Percentiles rank a stretch among this genome's conserved stretches.
Conservation (phyloP, 1,140 invertebrate genomes). For the Drosophila ohnishii region DNA sequence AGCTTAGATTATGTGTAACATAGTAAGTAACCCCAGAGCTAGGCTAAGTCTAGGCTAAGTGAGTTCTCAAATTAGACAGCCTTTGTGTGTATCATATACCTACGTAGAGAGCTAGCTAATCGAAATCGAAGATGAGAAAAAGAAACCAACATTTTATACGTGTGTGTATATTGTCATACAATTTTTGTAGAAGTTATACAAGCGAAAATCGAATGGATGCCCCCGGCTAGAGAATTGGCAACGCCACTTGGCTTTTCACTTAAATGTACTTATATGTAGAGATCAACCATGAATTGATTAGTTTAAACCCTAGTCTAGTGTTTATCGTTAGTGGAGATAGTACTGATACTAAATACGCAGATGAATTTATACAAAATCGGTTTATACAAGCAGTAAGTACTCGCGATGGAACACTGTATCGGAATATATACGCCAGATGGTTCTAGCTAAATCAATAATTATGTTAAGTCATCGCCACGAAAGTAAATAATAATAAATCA, state of each 20-base stretch:
- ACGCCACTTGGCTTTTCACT: conserved; percentile 39
- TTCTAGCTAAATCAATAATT: conserved; percentile 54
- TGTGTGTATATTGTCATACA: conserved; percentile 73
- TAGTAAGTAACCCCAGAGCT: conserved; percentile 62
- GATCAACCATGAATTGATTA: conserved; percentile 55
- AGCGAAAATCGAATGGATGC: conserved; percentile 26
- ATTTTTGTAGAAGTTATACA: conserved; percentile 73
- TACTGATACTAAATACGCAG: conserved; percentile 77
- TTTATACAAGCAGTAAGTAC: conserved; percentile 58
- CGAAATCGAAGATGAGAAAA: background rate
- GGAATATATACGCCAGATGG: conserved; percentile 22
- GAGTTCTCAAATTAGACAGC: conserved; percentile 37
- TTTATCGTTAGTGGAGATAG: conserved; percentile 75
- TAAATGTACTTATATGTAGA: conserved; percentile 3
- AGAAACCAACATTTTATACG: conserved; percentile 59
- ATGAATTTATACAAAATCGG: conserved; percentile 76
- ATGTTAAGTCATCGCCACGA: conserved; percentile 44
- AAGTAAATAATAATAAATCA: conserved; percentile 27
- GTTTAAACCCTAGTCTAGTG: conserved; percentile 50
- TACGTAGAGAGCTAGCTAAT: conserved; percentile 40
- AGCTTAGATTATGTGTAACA: conserved; percentile 79
- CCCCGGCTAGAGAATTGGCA: conserved; percentile 16
- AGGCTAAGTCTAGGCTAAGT: conserved; percentile 35
- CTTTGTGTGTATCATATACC: conserved; percentile 41
- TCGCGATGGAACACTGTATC: conserved; percentile 16